Evolutionary conservation across 2,113 vertebrate genomes (phyloP).

Genomic region (Syrrhaptes paradoxus): DNA sequence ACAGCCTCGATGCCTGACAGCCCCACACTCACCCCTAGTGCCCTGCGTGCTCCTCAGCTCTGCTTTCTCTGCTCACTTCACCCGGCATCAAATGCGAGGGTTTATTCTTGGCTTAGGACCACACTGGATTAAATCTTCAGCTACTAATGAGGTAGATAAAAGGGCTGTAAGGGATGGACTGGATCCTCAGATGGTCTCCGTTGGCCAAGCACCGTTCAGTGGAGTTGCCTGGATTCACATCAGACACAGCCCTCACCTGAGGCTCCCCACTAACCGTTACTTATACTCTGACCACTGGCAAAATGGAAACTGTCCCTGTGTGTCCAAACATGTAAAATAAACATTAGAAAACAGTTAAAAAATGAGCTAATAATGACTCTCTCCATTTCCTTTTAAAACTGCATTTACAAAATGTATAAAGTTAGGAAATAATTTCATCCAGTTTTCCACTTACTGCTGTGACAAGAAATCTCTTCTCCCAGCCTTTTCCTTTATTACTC

Average conservation of each 20-base stretch:
- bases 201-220: neutral
- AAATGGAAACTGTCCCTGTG: neutral
- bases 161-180: neutral
- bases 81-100: neutral
- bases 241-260: neutral
- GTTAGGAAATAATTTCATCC: neutral
- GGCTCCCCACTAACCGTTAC: neutral
- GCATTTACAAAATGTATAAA: neutral
- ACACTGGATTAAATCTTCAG: neutral
- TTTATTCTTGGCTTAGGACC: neutral
- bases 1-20: rapidly evolving
- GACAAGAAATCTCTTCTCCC: neutral
- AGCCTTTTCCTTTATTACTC: neutral
- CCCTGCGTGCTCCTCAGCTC: neutral
- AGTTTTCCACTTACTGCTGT: neutral
- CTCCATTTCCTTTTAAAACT: neutral
- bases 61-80: neutral
- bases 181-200: neutral
- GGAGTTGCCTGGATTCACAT: neutral
- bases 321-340: neutral
- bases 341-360: neutral
- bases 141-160: neutral
- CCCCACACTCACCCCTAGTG: rapidly evolving
- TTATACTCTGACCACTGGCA: neutral
- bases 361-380: neutral